Base-by-base conservation (phyloP, 1,140 invertebrate species). In the Heliothis virescens region DNA sequence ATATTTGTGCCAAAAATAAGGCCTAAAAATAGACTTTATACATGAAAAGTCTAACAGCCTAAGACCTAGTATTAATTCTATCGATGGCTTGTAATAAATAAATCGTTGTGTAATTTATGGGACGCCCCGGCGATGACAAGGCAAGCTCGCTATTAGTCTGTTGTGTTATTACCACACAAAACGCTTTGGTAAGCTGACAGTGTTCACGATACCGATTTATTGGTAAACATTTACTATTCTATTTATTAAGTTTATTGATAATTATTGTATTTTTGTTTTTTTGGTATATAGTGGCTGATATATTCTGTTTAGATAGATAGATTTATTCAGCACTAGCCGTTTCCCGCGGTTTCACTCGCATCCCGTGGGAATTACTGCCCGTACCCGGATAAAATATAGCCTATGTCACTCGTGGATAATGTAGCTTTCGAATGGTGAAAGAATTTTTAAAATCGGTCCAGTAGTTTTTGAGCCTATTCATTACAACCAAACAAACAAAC, bases 181-280 rank as follows among this genome's bases (percentile, higher is more conserved):
- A 67, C 63, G 63, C 63, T 67, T 48, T 16, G 55, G 41, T 67
- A 67, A 67, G 63, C 63, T 67, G 63, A 67, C 63, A 50, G 21
- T 67, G 48, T 48, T 48, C 48, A n/a, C 9, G 16, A 67, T 67
- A 67, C 41, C 34, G 63, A 67, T 67, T 67, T 67, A 18, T 48
- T 12, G 41, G 63, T 11, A 5, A 41, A 50, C 63, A 48, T 9
- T 67, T 16, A 29, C 21, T 13, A 29, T 60, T 5, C 21, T 26
- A 12, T 3, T 60, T 29, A 9, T 18, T 11, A 26, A 13, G 5
- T 10, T 0, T 60, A 18, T 9, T 21, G 55, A 9, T 57, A 18
- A 18, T 18, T 18, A 21, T 18, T 57, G 55, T 11, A 10, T 18
- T 9, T 18, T 18, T 11, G 9, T 18, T 9, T 18, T 18, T 57